Percentiles rank a stretch among this genome's conserved stretches.
phyloP scores from a whole-genome alignment of 1,140 invertebrate genomes.

The Elymnias hypermnestra region DNA sequence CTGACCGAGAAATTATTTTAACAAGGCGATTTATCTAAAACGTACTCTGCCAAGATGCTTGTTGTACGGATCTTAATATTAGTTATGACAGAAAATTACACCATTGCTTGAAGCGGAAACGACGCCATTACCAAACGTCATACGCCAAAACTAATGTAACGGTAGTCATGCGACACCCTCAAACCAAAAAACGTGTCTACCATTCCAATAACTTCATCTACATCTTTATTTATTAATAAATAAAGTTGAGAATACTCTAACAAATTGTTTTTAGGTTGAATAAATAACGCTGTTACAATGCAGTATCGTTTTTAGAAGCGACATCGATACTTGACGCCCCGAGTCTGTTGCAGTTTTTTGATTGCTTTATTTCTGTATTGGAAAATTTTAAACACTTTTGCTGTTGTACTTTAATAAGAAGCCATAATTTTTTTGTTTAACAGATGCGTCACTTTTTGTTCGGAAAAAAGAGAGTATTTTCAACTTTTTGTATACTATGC shows the following conservation, averaged over 20 bases:
- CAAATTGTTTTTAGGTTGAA: not conserved
- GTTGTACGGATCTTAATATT: constrained; percentile 19
- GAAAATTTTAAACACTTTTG: not conserved
- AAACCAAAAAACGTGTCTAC: constrained; percentile 11
- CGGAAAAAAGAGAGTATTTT: no score
- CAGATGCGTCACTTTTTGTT: no score
- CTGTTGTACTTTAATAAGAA: not conserved
- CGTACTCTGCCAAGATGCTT: constrained; percentile 8
- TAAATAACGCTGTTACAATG: constrained; percentile 15
- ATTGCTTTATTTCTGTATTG: constrained; percentile 22
- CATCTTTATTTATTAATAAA: constrained; percentile 15
- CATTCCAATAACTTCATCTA: not conserved
- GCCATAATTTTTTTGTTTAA: no score
- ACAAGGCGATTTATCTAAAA: constrained; percentile 9
- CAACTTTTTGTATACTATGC: no score
- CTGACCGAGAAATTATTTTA: not conserved
- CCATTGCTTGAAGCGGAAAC: constrained; percentile 43
- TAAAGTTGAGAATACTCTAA: constrained; percentile 11
- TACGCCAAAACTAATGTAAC: constrained; percentile 42
- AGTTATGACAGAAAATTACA: constrained; percentile 49
- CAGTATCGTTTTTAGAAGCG: constrained; percentile 48
- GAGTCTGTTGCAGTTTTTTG: constrained; percentile 42
- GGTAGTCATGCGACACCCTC: constrained; percentile 46
- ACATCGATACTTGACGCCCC: constrained; percentile 50
- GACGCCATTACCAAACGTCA: constrained; percentile 41